These are phyloP conservation scores for Latheticus oryzae DNA, from an alignment of 2,888 invertebrate species.

Conservation along the genomic window DNA sequence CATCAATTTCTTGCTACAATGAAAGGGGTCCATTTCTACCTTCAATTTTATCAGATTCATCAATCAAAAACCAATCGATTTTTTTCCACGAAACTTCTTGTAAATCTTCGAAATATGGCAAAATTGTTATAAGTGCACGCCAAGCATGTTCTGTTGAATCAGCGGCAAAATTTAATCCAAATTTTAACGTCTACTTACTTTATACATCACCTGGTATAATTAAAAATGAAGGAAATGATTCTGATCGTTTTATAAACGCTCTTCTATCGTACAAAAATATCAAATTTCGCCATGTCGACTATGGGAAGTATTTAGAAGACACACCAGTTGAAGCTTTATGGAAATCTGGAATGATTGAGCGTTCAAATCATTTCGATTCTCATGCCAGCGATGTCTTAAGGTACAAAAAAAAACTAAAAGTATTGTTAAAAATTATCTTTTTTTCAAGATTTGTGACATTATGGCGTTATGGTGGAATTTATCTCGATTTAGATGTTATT, in stretches of 20 bases:
- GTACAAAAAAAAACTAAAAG: too few relatives aligned
- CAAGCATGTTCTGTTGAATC: slow-evolving; percentile 79
- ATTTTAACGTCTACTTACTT: slow-evolving; percentile 69
- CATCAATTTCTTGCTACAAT: too few relatives aligned
- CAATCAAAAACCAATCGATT: too few relatives aligned
- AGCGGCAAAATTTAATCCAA: slow-evolving; percentile 72
- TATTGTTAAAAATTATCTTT: too few relatives aligned
- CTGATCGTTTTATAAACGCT: slow-evolving; percentile 61
- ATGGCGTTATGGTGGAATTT: slow-evolving; percentile 83
- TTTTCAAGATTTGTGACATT: slow-evolving; percentile 72
- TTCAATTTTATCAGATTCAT: too few relatives aligned
- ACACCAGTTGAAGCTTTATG: slow-evolving; percentile 72
- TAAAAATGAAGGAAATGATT: slow-evolving; percentile 49
- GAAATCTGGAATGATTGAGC: slow-evolving; percentile 65
- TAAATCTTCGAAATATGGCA: slow-evolving; percentile 54
- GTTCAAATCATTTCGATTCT: slow-evolving; percentile 69
- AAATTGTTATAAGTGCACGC: slow-evolving; percentile 66
- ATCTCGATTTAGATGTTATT: slow-evolving; percentile 80
- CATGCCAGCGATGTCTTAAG: slow-evolving; percentile 75
- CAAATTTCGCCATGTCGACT: slow-evolving; percentile 67
- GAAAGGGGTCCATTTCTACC: too few relatives aligned
- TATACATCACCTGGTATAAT: slow-evolving; percentile 66
- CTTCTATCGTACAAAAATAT: slow-evolving; percentile 68
- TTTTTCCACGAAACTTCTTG: slow-evolving; percentile 79
- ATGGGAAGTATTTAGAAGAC: slow-evolving; percentile 67